A percentile compares a stretch with the other conserved stretches of the same genome.
Conservation (phyloP, 2,888 invertebrate species). For the Epsilonema sp. region DNA sequence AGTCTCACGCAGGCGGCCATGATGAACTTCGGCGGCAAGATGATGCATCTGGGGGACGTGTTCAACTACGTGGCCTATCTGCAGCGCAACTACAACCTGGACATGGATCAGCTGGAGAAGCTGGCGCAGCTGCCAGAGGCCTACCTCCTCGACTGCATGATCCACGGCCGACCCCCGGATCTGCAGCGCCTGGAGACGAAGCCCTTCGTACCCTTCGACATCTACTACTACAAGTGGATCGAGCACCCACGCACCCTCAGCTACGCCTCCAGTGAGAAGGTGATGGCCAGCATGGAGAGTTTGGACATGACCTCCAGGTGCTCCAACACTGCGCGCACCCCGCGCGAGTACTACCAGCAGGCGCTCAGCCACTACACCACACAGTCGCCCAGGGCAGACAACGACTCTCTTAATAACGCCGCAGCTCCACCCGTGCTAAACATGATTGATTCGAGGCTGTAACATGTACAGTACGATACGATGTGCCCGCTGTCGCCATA, state of each 20-base stretch:
- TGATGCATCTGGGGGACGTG: slow-evolving; percentile 27
- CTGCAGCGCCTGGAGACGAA: slow-evolving; percentile 12
- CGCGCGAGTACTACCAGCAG: slow-evolving; percentile 26
- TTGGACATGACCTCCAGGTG: slow-evolving; percentile 20
- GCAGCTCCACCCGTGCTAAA: no score
- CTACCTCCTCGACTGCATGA: slow-evolving; percentile 26
- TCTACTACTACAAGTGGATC: slow-evolving; percentile 28
- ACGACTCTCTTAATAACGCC: no score
- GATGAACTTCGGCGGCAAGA: slow-evolving; percentile 28
- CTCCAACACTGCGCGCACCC: slow-evolving; percentile 25
- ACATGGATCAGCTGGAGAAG: slow-evolving; percentile 27
- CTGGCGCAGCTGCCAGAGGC: slow-evolving; percentile 27
- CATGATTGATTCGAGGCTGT: no score
- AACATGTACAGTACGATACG: no score
- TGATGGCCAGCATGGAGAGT: slow-evolving; percentile 25
- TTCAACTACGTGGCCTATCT: slow-evolving; percentile 28
- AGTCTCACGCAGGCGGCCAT: slow-evolving; percentile 14
- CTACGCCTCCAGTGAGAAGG: slow-evolving; percentile 22
- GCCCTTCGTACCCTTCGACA: slow-evolving; percentile 27
- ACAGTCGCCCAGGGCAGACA: background rate
- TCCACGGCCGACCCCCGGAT: slow-evolving; percentile 25
- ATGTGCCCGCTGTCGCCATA: no score
- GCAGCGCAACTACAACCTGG: slow-evolving; percentile 28
- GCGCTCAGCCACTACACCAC: slow-evolving; percentile 24
- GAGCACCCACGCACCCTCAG: slow-evolving; percentile 28